These are phyloP conservation scores for Cydia splendana DNA, from an alignment of 1,140 invertebrate genomes.

Conservation along the genomic window DNA sequence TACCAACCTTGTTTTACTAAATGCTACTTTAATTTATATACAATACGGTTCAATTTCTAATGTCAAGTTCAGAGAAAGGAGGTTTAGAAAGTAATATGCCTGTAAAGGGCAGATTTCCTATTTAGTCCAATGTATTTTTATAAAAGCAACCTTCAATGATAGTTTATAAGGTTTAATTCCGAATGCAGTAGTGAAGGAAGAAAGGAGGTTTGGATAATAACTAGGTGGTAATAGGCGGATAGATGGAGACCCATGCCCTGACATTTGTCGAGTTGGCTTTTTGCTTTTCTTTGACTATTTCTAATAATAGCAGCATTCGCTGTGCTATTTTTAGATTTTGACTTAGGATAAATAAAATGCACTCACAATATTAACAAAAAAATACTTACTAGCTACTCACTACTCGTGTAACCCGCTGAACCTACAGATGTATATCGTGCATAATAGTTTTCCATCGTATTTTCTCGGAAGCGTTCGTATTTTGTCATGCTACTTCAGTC, in stretches of 20 bases:
- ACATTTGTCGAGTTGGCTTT: slow-evolving; percentile 56
- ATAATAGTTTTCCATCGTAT: no score
- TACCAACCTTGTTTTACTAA: not conserved
- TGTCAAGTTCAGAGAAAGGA: not conserved
- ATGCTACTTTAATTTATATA: not conserved
- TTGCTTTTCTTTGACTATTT: slow-evolving; percentile 4
- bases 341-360: not conserved
- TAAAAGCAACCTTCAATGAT: not conserved
- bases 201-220: not conserved
- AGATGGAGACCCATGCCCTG: slow-evolving; percentile 56
- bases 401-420: no score
- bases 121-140: not conserved
- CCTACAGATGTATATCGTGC: no score
- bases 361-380: not conserved
- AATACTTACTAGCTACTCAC: no score
- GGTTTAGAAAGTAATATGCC: not conserved
- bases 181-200: not conserved
- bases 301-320: not conserved
- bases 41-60: not conserved
- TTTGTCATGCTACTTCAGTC: no score
- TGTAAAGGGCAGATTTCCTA: not conserved
- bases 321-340: not conserved
- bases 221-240: slow-evolving; percentile 61
- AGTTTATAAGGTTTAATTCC: not conserved
- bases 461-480: no score